Conservation (phyloP, 2,113 vertebrate genomes). For the Hyperoodon ampullatus region DNA sequence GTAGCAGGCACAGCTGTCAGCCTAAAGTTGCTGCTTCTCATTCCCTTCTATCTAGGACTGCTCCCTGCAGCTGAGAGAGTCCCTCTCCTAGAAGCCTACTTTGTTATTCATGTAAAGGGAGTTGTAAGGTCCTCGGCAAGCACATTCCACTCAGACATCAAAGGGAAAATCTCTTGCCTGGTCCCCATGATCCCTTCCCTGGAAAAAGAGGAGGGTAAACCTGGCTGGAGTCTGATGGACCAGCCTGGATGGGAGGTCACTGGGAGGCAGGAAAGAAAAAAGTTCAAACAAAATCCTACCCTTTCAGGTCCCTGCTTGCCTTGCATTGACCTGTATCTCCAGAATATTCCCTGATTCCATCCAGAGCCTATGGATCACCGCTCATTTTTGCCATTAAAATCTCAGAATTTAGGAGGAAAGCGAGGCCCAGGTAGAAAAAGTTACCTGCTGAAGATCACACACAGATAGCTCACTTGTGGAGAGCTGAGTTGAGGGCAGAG, state of each 20-base stretch:
- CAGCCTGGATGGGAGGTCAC: neutral
- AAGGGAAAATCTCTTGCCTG: neutral
- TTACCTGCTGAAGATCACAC: neutral
- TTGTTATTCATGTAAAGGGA: neutral
- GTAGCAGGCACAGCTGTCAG: neutral
- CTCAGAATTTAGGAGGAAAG: neutral
- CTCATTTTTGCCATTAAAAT: neutral
- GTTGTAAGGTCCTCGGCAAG: neutral
- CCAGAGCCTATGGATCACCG: neutral
- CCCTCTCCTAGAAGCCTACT: neutral
- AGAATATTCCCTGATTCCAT: no score
- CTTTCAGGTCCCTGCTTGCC: neutral
- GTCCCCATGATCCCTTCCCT: neutral
- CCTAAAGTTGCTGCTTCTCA: neutral
- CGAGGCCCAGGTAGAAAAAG: accelerated
- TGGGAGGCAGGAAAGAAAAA: neutral
- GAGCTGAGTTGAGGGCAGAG: neutral
- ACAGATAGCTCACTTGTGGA: accelerated
- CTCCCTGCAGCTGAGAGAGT: neutral
- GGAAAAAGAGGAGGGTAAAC: neutral
- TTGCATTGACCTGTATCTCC: neutral
- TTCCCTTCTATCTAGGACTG: neutral
- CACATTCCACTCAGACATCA: neutral
- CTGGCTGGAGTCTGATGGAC: neutral
- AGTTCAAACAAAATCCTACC: neutral